phyloP scores from a whole-genome alignment of 2,113 vertebrate species.

The Pygoscelis antarcticus region DNA sequence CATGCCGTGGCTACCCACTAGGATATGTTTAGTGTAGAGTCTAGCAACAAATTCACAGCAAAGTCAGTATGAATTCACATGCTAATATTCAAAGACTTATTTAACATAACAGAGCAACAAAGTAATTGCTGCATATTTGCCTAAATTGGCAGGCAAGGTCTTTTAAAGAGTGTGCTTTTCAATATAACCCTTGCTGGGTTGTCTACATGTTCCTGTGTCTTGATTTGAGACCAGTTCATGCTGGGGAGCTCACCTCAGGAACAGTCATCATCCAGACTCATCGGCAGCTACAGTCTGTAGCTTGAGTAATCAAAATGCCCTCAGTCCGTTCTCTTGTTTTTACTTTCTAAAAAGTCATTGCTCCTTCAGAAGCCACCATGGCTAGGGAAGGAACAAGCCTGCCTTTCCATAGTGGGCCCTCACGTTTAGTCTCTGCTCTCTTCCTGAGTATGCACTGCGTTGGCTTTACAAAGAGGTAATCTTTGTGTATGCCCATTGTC shows the following conservation, averaged over 20 bases:
- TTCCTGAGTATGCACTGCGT: background rate
- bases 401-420: background rate
- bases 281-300: background rate
- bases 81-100: slow-evolving; percentile 19
- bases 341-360: background rate
- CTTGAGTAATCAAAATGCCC: background rate
- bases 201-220: background rate
- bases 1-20: background rate
- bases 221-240: background rate
- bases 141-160: slow-evolving; percentile 6
- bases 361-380: background rate
- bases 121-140: background rate
- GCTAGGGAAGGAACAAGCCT: background rate
- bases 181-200: background rate
- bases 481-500: background rate
- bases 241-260: background rate
- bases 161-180: background rate
- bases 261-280: background rate
- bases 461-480: background rate
- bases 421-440: background rate
- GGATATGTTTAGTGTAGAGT: slow-evolving; percentile 33
- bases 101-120: slow-evolving; percentile 16
- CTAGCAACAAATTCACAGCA: slow-evolving; percentile 6
- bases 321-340: background rate
- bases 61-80: slow-evolving; percentile 6